phyloP scores from a whole-genome alignment of 2,113 vertebrate genomes.

The Colius striatus region DNA sequence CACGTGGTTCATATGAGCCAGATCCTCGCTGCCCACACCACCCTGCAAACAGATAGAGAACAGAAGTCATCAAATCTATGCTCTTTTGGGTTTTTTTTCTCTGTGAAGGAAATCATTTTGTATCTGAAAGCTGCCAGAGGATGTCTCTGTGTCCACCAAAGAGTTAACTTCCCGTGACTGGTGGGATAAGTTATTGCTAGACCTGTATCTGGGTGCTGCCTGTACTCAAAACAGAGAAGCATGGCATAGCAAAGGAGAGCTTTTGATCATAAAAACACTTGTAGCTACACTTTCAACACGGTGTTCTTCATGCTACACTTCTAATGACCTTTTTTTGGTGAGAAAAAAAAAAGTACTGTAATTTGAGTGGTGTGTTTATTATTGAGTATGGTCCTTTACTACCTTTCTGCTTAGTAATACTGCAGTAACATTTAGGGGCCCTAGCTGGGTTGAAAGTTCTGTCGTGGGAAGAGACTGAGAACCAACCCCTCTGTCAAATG shows the following conservation, averaged over 20 bases:
- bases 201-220: not conserved
- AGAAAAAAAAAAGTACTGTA: not conserved
- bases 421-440: not conserved
- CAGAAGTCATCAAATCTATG: not conserved
- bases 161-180: fast-evolving
- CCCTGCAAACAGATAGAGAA: not conserved
- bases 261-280: not conserved
- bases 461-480: not conserved
- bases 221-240: not conserved
- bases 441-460: not conserved
- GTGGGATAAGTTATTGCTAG: not conserved
- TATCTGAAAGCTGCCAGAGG: not conserved
- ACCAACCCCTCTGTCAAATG: fast-evolving
- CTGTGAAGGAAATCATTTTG: not conserved
- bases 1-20: not conserved
- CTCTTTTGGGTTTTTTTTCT: too few relatives aligned
- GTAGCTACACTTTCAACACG: not conserved
- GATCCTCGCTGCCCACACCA: fast-evolving
- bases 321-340: not conserved
- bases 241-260: not conserved
- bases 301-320: not conserved
- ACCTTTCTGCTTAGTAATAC: not conserved
- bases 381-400: not conserved
- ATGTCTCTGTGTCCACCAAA: not conserved
- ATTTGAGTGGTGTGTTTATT: not conserved